Conservation (phyloP, 2,888 invertebrate species). For the Allophyes oxyacanthae region DNA sequence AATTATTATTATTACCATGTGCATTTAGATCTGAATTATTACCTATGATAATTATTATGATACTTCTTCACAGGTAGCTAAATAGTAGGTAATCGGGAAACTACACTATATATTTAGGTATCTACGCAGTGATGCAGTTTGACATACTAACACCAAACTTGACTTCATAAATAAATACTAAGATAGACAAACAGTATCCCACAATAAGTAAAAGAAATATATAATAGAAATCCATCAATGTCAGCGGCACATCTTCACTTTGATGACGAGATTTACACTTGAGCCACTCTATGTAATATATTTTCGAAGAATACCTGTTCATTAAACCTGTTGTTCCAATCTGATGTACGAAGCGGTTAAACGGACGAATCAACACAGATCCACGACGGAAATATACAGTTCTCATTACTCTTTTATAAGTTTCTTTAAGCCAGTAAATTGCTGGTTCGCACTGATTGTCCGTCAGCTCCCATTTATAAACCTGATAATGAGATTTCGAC, state of each 20-base stretch:
- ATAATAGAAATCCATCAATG: constrained; percentile 45
- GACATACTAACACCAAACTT: too few relatives aligned
- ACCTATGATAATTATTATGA: too few relatives aligned
- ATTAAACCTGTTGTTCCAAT: constrained; percentile 51
- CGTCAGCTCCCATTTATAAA: constrained; percentile 48
- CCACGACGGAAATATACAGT: constrained; percentile 64
- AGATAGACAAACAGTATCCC: constrained; percentile 57
- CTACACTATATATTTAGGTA: too few relatives aligned
- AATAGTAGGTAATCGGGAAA: too few relatives aligned
- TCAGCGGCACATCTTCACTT: constrained; percentile 18
- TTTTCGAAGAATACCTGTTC: constrained; percentile 28
- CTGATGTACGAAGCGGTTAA: constrained; percentile 37
- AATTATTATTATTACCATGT: too few relatives aligned
- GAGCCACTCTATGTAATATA: constrained; percentile 44
- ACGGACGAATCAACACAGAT: constrained; percentile 51
- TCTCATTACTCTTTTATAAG: constrained; percentile 42
- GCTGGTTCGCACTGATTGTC: constrained; percentile 51
- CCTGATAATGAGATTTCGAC: constrained; percentile 38
- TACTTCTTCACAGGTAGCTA: too few relatives aligned
- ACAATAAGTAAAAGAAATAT: constrained; percentile 53
- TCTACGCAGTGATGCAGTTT: too few relatives aligned
- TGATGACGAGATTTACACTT: constrained; percentile 46
- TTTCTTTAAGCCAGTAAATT: constrained; percentile 52
- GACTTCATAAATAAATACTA: constrained; percentile 52
- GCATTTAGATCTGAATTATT: too few relatives aligned